Evolutionary conservation across 2,888 invertebrate species (phyloP), one percentile per base, ranked within the genome.

Genomic region (Branchipolynoe longqiensis): DNA sequence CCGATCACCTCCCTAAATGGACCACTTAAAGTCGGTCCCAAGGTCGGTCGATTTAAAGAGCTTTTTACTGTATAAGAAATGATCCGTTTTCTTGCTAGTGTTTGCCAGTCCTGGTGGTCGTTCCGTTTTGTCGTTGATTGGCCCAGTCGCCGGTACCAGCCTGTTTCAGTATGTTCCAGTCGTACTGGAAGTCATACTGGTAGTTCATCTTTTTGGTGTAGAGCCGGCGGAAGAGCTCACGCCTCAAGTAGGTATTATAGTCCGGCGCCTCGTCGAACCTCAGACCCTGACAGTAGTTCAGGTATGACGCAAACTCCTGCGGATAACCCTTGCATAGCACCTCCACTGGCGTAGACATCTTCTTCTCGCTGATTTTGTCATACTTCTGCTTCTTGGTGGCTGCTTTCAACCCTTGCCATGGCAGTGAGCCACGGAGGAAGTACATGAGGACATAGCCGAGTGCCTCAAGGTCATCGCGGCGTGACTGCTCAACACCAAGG

Each of bases 381-480:
- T 89, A 89, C 40, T 89, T 89, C 82, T 89, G 89, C 83, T 89
- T 89, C 73, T 89, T 89, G 1, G 87, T 89, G 33, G 88, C 89
- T 14, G 90, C 90, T 56, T 90, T 89, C 54, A 91, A 82, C 8
- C 91, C 91, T 86, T 91, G 91, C 91, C 91, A 91, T n/a, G 91
- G 91, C 40, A 91, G 88, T 14, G 85, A 83, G 6, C 90, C 88
- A 3, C 90, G 69, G 18, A 91, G 86, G 62, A 91, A 90, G 85
- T 92, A 92, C 89, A 91, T 89, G 58, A 91, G 87, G 36, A 91
- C 90, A 82, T 91, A 92, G n/a, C 91, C 91, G 18, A 91, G 83
- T 2, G 90, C 89, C 74, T 91, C 91, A 54, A 91, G 78, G 83
- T 91, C 91, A 81, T 91, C 91, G 84, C 91, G 36, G 14, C 91